Evolutionary conservation across 2,113 vertebrate species (phyloP).

Genomic region (Gavialis gangeticus): DNA sequence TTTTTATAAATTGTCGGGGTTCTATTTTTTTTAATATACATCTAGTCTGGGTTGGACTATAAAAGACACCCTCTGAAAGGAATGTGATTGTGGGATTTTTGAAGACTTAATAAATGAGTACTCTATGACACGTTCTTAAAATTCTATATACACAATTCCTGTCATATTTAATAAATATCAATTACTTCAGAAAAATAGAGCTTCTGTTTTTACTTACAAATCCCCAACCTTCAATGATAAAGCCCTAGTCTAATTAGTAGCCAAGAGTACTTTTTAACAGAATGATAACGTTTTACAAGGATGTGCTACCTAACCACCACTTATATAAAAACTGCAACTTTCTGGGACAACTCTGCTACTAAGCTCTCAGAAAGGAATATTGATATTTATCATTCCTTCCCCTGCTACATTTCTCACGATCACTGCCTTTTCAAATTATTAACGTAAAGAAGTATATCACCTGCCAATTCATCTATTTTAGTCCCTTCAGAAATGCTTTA

Average conservation of each 20-base stretch:
- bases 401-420: neutral
- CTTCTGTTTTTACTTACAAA: neutral
- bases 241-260: neutral
- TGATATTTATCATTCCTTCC: neutral
- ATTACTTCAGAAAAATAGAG: neutral
- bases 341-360: neutral
- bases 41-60: rapidly evolving
- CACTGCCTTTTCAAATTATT: neutral
- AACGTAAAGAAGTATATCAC: neutral
- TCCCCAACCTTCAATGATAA: neutral
- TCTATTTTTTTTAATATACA: neutral
- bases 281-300: neutral
- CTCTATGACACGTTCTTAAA: neutral
- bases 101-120: neutral
- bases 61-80: neutral
- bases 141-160: neutral
- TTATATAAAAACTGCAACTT: rapidly evolving
- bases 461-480: neutral
- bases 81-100: neutral
- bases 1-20: neutral
- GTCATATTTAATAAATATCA: neutral
- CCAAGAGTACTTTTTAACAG: neutral
- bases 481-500: neutral
- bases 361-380: neutral
- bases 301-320: neutral